Percentiles rank a stretch among this genome's conserved stretches.
These are phyloP conservation scores for Myotis daubentonii DNA, from an alignment of 2,797 vertebrate genomes.

Conservation along the genomic window DNA sequence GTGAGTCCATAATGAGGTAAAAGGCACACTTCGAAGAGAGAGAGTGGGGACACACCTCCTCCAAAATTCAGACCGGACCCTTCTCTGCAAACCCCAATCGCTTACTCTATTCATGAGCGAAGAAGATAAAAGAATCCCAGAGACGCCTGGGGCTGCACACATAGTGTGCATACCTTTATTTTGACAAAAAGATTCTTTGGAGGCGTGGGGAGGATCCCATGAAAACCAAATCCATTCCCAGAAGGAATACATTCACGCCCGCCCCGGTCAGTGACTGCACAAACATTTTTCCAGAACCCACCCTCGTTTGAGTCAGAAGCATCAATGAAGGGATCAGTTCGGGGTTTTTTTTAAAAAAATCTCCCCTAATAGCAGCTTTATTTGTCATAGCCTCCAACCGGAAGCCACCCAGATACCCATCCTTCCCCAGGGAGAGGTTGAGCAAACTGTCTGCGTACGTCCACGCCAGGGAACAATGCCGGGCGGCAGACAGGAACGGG, in stretches of 20 bases:
- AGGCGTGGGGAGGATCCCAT: neutral
- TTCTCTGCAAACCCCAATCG: neutral
- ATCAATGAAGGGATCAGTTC: neutral
- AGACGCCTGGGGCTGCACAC: neutral
- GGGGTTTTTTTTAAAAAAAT: neutral
- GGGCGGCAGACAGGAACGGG: neutral
- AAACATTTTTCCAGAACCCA: neutral
- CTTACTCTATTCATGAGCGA: neutral
- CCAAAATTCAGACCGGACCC: neutral
- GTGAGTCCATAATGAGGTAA: neutral
- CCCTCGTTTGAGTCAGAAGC: neutral
- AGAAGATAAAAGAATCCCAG: neutral
- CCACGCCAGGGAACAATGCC: neutral
- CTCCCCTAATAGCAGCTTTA: neutral
- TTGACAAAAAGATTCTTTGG: neutral
- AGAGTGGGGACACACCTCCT: neutral
- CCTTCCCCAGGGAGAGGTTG: neutral
- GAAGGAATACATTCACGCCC: neutral
- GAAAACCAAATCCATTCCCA: neutral
- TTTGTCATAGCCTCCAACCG: neutral
- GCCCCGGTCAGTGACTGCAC: neutral
- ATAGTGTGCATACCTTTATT: neutral
- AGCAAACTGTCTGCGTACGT: neutral
- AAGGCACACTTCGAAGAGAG: neutral
- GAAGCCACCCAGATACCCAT: neutral